Evolutionary conservation across 2,797 vertebrate species (phyloP), one percentile per base, ranked within the genome.

Genomic region (Coilia nasus): DNA sequence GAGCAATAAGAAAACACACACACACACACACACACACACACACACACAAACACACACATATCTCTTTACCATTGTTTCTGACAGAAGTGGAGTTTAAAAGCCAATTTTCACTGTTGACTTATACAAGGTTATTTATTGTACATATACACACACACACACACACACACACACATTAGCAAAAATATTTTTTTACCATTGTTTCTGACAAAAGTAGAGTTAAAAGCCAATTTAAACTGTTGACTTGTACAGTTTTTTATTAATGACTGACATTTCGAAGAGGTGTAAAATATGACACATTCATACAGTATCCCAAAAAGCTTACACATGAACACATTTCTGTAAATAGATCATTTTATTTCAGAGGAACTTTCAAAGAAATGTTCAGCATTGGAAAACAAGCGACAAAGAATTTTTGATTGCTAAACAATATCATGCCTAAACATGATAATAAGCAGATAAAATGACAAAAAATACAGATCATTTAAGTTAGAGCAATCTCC

Each of bases 1-100:
- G 46, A 84, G 56, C 54, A 31, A 82, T 56, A 71, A 15, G n/a
- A 62, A 83, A 7, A 83, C 21, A 28, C 54, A 23, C 31, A 71
- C 28, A 46, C 44, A 4, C 57, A 78, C 41, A 2, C 71, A 71
- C 60, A 6, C 47, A 59, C 23, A 15, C 17, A 35, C 31, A 25
- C 23, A 44, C 12, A 19, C 85, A 23, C 17, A 9, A 12, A 28
- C 15, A 14, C 60, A 59, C 9, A 82, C 25, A 78, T 5, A 31
- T 67, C 15, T 75, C 28, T 75, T 35, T 41, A 17, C 67, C 15
- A 41, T 75, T 78, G 3, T 78, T 21, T 6, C 17, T 78, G 15
- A 75, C 35, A 44, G 44, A 41, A 41, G 15, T 15, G 17, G 28
- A 44, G 31, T n/a, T 78, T 41, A 44, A 41, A 41, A 21, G 71